Evolutionary conservation across 2,888 invertebrate genomes (phyloP).

Genomic region (Drosophila anomalata): DNA sequence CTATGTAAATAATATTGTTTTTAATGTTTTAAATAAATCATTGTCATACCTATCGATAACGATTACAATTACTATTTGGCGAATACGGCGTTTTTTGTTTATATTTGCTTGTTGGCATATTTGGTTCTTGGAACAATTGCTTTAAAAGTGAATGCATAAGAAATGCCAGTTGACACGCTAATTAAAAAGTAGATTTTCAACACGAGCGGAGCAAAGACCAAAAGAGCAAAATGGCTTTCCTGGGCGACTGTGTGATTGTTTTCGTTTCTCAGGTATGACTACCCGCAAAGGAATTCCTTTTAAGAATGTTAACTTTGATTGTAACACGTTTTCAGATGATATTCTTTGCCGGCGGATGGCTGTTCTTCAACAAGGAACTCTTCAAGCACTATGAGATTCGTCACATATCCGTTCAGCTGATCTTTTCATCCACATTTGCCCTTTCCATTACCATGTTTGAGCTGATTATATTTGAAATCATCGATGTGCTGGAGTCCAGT

Average conservation of each 20-base stretch:
- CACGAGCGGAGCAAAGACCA: conserved; percentile 2
- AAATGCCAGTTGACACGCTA: conserved; percentile 49
- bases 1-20: not conserved
- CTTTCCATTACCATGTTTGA: conserved; percentile 99
- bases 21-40: not conserved
- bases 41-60: conserved; percentile 16
- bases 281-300: not conserved
- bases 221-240: conserved; percentile 88
- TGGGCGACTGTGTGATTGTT: conserved; percentile 93
- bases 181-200: conserved; percentile 1
- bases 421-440: conserved; percentile 98
- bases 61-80: not conserved
- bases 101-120: conserved; percentile 68
- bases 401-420: conserved; percentile 95
- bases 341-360: conserved; percentile 98
- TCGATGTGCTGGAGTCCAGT: conserved; percentile 96
- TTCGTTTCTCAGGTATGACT: conserved; percentile 89
- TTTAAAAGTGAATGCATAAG: conserved; percentile 19
- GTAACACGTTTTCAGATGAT: conserved; percentile 87
- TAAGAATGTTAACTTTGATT: conserved; percentile 12
- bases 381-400: conserved; percentile 99
- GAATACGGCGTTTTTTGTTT: conserved; percentile 59
- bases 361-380: conserved; percentile 98
- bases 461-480: conserved; percentile 99
- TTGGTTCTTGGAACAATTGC: conserved; percentile 27